Percentiles rank a stretch among this genome's conserved stretches.
phyloP scores from a whole-genome alignment of 1,140 invertebrate genomes.

The Aradophagus sp. region DNA sequence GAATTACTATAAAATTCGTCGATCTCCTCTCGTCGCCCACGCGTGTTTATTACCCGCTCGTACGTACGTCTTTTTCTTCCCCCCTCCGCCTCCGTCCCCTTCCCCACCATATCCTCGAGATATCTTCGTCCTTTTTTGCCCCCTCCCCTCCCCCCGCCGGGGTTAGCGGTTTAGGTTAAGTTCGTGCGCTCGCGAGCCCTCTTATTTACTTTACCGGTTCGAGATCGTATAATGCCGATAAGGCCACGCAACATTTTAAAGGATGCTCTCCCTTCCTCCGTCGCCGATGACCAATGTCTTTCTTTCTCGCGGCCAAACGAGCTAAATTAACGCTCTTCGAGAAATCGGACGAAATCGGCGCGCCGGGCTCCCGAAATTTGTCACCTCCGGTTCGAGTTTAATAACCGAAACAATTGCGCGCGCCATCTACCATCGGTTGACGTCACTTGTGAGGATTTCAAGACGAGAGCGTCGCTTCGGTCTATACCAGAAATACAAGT shows the following conservation, averaged over 20 bases:
- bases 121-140: conserved; percentile 43
- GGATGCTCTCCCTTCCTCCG: conserved; percentile 35
- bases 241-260: conserved; percentile 62
- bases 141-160: conserved; percentile 43
- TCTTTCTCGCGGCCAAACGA: conserved; percentile 45
- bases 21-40: conserved; percentile 67
- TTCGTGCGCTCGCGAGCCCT: conserved; percentile 65
- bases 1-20: conserved; percentile 69
- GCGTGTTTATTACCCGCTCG: conserved; percentile 65
- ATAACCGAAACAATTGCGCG: conserved; percentile 25
- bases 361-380: conserved; percentile 28
- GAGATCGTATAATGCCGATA: conserved; percentile 66
- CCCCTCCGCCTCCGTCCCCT: conserved; percentile 24
- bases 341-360: conserved; percentile 26
- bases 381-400: conserved; percentile 19
- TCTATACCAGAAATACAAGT: too few relatives aligned
- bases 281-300: conserved; percentile 14
- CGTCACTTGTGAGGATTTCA: conserved; percentile 18
- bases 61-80: conserved; percentile 38
- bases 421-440: conserved; percentile 8
- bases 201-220: conserved; percentile 68
- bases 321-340: conserved; percentile 60
- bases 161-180: conserved; percentile 69
- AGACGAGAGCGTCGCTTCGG: too few relatives aligned
- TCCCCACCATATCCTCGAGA: conserved; percentile 23